Evolutionary conservation across 1,140 invertebrate genomes (phyloP).

Genomic region (Hyles euphorbiae): DNA sequence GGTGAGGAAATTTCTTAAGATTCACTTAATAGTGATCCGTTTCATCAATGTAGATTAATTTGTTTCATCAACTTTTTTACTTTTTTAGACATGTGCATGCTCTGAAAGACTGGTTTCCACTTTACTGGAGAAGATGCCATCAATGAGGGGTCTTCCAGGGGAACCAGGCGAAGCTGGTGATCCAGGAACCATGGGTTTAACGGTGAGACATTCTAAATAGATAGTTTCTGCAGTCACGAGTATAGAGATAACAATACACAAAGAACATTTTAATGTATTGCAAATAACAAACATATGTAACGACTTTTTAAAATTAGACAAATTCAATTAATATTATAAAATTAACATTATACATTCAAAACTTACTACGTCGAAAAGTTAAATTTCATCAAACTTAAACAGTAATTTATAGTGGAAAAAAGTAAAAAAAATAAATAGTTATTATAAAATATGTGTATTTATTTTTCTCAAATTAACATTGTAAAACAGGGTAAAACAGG

Average conservation of each 20-base stretch:
- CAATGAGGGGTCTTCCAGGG: slow-evolving; percentile 43
- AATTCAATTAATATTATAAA: too few relatives aligned
- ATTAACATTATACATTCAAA: too few relatives aligned
- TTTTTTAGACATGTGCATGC: slow-evolving; percentile 45
- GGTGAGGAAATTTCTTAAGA: slow-evolving; percentile 15
- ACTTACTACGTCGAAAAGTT: too few relatives aligned
- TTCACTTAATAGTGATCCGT: not conserved
- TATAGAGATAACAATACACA: not conserved
- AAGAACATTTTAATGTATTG: too few relatives aligned
- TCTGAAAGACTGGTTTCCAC: slow-evolving; percentile 38
- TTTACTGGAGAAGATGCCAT: slow-evolving; percentile 37
- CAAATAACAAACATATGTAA: too few relatives aligned
- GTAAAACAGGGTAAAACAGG: slow-evolving; percentile 25
- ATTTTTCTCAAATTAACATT: too few relatives aligned
- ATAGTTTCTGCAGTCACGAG: not conserved
- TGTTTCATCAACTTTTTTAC: not conserved
- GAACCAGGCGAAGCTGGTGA: slow-evolving; percentile 28
- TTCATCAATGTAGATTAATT: too few relatives aligned
- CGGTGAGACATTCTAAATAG: slow-evolving; percentile 13
- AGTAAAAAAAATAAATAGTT: too few relatives aligned
- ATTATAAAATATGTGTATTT: too few relatives aligned
- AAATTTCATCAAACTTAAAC: too few relatives aligned
- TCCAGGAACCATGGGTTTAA: slow-evolving; percentile 24
- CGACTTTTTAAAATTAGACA: too few relatives aligned
- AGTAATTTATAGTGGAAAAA: too few relatives aligned